Evolutionary conservation across 2,113 vertebrate genomes (phyloP).

Genomic region (Peromyscus californicus): DNA sequence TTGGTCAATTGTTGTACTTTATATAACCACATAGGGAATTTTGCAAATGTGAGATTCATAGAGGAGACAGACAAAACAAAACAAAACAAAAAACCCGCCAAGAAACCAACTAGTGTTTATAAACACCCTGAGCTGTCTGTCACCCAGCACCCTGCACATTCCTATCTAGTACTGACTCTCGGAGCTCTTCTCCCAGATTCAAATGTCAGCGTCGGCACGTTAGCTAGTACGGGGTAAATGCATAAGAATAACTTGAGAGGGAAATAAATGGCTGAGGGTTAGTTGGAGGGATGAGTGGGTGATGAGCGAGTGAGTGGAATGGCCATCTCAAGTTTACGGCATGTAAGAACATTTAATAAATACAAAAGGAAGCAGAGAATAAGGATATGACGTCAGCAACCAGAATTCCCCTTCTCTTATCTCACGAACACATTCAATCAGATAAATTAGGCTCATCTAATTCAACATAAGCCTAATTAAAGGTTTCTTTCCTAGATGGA

Average conservation of each 20-base stretch:
- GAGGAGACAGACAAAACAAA: background rate
- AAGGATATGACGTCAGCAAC: background rate
- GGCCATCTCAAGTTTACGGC: background rate
- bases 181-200: background rate
- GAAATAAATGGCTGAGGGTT: background rate
- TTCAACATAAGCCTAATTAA: constrained; percentile 28
- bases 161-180: background rate
- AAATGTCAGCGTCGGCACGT: background rate
- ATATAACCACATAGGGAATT: background rate
- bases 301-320: background rate
- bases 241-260: background rate
- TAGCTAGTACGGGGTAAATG: background rate
- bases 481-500: constrained; percentile 28
- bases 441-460: constrained; percentile 41
- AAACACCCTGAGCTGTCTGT: background rate
- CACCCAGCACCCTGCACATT: rapidly evolving
- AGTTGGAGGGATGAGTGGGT: background rate
- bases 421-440: background rate
- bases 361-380: background rate
- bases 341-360: background rate
- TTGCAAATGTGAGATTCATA: background rate
- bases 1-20: background rate
- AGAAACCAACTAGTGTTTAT: background rate
- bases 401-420: background rate
- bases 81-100: background rate